Base-by-base conservation (phyloP, 2,888 invertebrate genomes). In the Orthosia incerta region DNA sequence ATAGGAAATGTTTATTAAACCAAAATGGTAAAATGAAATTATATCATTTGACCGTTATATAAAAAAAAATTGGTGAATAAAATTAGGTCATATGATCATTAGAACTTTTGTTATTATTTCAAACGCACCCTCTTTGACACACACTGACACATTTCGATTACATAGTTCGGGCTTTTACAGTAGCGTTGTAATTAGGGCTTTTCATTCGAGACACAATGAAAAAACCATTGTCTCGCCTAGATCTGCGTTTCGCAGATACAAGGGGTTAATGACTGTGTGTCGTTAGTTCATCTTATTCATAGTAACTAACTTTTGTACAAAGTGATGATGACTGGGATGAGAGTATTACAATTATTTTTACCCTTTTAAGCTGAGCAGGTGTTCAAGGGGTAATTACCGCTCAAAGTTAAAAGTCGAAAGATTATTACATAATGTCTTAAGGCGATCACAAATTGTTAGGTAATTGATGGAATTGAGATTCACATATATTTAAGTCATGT, bases 281-380 rank as follows among this genome's bases (percentile, higher is more conserved):
- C 20, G 46, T 60, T 55, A 71, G 31, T 45, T 62, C 15, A 69
- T 9, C 12, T 62, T 71, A 39, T 64, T 31, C 5, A 55, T 79
- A 23, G 45, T 65, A 65, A 51, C 46, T 61, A 26, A 72, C 26
- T 69, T 56, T 39, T 57, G 76, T 77, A 70, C 31, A 61, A 70
- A 64, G 51, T 56, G 12, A 57, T 51, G 9, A 62, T 62, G 60
- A 51, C n/a, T 62, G 56, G 20, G 46, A 59, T 53, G 62, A 50
- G 16, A 46, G 26, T 53, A 48, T 56, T 62, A 23, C 55, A 65
- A 46, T 57, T 7, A 9, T 39, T 39, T 7, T 23, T 15, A 46
- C n/a, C 26, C 31, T 46, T 51, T 50, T 31, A 12, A 23, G 56
- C 50, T 48, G 48, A 76, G 16, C 15, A 23, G n/a, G 45, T 66